Evolutionary conservation across 2,888 invertebrate species (phyloP).

Genomic region (Silvanus unidentatus): DNA sequence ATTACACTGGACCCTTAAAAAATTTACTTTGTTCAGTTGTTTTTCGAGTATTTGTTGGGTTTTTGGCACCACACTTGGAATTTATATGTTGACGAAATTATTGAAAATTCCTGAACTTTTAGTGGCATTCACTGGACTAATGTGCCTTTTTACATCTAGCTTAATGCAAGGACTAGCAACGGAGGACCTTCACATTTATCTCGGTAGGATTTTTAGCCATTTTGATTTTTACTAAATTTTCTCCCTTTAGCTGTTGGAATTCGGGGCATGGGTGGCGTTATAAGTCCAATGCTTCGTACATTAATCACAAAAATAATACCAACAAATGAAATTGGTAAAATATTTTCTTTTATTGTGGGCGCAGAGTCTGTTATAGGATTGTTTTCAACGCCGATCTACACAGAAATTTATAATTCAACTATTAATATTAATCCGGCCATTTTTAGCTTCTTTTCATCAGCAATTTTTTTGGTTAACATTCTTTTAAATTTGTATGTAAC

Average conservation of each 20-base stretch:
- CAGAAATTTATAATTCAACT: conserved; percentile 56
- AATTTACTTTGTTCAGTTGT: conserved; percentile 56
- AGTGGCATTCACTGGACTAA: conserved; percentile 44
- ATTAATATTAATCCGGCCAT: conserved; percentile 53
- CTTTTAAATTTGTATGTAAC: conserved; percentile 41
- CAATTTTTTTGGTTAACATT: conserved; percentile 45
- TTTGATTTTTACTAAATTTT: background rate
- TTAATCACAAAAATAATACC: conserved; percentile 57
- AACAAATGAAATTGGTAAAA: conserved; percentile 53
- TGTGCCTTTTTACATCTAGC: conserved; percentile 34
- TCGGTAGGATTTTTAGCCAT: conserved; percentile 42
- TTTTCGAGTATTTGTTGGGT: conserved; percentile 50
- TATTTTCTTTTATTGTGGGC: conserved; percentile 62
- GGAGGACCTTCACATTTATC: conserved; percentile 50
- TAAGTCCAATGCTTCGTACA: conserved; percentile 55
- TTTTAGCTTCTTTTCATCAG: conserved; percentile 53
- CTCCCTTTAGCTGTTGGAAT: conserved; percentile 41
- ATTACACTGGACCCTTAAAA: conserved; percentile 60
- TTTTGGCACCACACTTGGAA: conserved; percentile 54
- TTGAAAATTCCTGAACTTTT: conserved; percentile 46
- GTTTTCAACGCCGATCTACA: conserved; percentile 58
- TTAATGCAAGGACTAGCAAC: conserved; percentile 43
- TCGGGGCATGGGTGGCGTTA: conserved; percentile 50
- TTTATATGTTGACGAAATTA: conserved; percentile 52
- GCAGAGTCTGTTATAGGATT: conserved; percentile 60